A percentile compares a stretch with the other conserved stretches of the same genome.
Conservation (phyloP, 2,797 vertebrate genomes). For the Furcifer pardalis region DNA sequence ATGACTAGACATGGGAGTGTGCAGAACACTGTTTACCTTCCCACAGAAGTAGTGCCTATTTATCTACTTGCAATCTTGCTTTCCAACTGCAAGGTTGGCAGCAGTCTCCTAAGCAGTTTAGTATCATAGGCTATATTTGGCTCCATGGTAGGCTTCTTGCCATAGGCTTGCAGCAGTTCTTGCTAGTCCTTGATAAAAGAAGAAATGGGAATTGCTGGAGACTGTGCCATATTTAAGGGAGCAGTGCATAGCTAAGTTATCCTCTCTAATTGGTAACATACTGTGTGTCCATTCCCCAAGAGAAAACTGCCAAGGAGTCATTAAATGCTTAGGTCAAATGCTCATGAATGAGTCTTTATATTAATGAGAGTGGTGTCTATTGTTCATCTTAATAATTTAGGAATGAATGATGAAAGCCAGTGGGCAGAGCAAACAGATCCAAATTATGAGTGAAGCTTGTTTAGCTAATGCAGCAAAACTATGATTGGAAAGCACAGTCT, state of each 20-base stretch:
- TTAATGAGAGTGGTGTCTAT: fast-evolving
- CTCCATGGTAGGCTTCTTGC: neutral
- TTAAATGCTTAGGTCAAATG: slow-evolving; percentile 5
- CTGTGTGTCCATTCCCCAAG: neutral
- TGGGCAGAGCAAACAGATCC: neutral
- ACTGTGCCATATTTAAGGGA: neutral
- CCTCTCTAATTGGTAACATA: neutral
- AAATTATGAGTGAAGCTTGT: neutral
- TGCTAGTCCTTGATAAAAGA: neutral
- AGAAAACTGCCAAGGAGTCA: neutral
- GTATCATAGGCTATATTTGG: neutral
- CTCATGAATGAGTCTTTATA: neutral
- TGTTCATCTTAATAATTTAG: slow-evolving; percentile 7
- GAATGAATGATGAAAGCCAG: neutral
- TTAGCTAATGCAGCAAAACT: slow-evolving; percentile 18
- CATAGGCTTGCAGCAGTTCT: neutral
- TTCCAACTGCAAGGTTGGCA: too few species aligned
- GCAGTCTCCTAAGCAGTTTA: neutral
- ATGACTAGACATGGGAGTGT: too few species aligned
- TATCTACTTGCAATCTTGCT: too few species aligned
- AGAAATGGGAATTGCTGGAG: neutral
- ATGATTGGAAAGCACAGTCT: neutral
- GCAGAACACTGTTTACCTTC: too few species aligned
- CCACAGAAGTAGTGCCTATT: too few species aligned
- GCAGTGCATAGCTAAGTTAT: neutral